Evolutionary conservation across 2,113 vertebrate species (phyloP).

Genomic region (Salvelinus namaycush): DNA sequence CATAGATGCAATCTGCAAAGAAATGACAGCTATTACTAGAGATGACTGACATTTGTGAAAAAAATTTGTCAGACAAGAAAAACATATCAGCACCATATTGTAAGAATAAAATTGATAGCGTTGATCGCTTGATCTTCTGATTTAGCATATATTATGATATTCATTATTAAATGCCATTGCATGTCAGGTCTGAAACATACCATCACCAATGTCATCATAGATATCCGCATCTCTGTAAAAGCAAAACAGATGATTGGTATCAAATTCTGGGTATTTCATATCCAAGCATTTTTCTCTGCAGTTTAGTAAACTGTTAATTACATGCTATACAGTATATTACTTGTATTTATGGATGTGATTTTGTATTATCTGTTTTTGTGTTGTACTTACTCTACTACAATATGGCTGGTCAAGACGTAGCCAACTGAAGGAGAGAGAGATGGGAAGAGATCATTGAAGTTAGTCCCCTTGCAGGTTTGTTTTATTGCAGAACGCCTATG

Average conservation of each 20-base stretch:
- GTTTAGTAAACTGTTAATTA: not conserved
- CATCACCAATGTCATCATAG: slow-evolving; percentile 90
- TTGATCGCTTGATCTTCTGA: too few species aligned
- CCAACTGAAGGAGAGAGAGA: slow-evolving; percentile 79
- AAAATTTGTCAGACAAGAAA: too few species aligned
- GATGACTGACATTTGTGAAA: too few species aligned
- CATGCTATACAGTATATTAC: not conserved
- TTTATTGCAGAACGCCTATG: not conserved
- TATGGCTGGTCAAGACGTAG: slow-evolving; percentile 79
- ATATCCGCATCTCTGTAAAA: slow-evolving; percentile 87
- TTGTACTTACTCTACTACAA: slow-evolving; percentile 82
- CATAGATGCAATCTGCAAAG: slow-evolving; percentile 75
- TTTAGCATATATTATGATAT: too few species aligned
- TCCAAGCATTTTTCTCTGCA: not conserved
- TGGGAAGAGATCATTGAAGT: not conserved
- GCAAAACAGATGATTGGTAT: slow-evolving; percentile 23
- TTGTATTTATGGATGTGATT: not conserved
- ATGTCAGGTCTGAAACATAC: slow-evolving; percentile 69
- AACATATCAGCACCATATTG: not conserved
- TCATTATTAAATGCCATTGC: too few species aligned
- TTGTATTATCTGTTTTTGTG: not conserved
- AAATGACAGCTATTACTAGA: slow-evolving; percentile 10
- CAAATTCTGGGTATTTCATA: not conserved
- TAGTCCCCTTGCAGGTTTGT: not conserved
- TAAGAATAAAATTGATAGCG: not conserved